Base-by-base conservation (phyloP, 2,797 vertebrate genomes). In the Aviceda cuculoides region DNA sequence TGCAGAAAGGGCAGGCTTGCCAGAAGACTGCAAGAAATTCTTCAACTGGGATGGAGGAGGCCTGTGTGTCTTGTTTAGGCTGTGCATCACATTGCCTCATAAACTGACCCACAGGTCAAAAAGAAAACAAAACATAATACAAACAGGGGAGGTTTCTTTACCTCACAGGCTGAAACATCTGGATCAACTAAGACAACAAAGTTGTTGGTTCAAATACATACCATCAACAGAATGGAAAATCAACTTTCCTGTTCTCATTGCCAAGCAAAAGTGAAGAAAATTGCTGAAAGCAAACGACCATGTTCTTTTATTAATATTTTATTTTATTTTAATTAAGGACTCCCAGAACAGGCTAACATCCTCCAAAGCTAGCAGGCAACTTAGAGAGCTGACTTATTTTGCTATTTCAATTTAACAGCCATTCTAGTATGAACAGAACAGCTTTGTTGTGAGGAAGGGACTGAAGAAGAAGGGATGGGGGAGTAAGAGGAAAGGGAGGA, bases 391-490 rank as follows among this genome's bases (percentile, higher is more conserved):
- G 24, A 39, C 40, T 91, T 91, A 82, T 78, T 94, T 95, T 80
- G 71, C 75, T 90, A 81, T 52, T 96, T 89, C 96, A 96, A 92
- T 93, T 79, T 91, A 95, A 90, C 49, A 79, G 47, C 55, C 90
- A 87, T 82, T 88, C n/a, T n/a, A 67, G 35, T 50, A 80, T 25
- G 58, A 95, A 91, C 59, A 86, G 61, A 80, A 46, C 26, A 82
- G 25, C 44, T 88, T 33, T 89, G 37, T 44, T 82, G 49, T 2
- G 4, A 62, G 59, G 15, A 67, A 72, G 26, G 10, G 7, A 82
- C 6, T 15, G 13, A 71, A 37, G 37, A 37, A 37, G 37, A 37
- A 37, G 37, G 11, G 15, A 53, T 9, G 8, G 25, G 6, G 8
- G n/a, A 62, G 11, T 18, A 83, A 58, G 21, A 78, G 19, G 1